Evolutionary conservation across 2,797 vertebrate species (phyloP), one percentile per base, ranked within the genome.

Genomic region (Amazonetta brasiliensis): DNA sequence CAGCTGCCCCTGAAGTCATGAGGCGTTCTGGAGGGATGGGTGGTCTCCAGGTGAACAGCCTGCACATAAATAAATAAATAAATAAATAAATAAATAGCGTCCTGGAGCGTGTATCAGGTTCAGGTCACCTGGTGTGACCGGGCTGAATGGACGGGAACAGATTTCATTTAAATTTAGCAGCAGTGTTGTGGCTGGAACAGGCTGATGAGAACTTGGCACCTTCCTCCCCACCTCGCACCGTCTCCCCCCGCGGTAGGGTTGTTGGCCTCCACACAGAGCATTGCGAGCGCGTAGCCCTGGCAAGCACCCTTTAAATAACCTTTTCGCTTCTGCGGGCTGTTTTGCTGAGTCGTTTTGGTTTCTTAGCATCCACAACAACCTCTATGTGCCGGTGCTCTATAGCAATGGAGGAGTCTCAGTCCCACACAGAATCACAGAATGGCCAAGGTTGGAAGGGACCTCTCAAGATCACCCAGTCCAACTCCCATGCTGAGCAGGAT

Each of bases 101-200:
- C 25, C 62, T n/a, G 23, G 21, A 19, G 71, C 2, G 3, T 46
- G 37, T 92, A 93, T 96, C 84, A 48, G 48, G 35, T 95, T 96
- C 72, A 77, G 64, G 56, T 83, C 0, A 4, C 67, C 73, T n/a
- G 17, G 33, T 62, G 62, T 60, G 74, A 84, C 59, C 21, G 75
- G 52, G 86, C 63, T 63, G 81, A 96, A 97, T 0, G n/a, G 96
- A 95, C 41, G 0, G 94, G 90, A 94, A 94, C 96, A 97, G 93
- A 90, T 97, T 97, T 74, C 43, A 52, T 77, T 95, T 96, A 96
- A 97, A 94, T 95, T 95, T 97, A 97, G 95, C 88, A 89, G 56
- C 75, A 46, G 48, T 25, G 64, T 71, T 92, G 81, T 79, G 86
- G 39, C 82, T 87, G 90, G 90, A 89, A 95, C 87, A 87, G 81